These are phyloP conservation scores for Mesocentrotus franciscanus DNA, from an alignment of 53 echinoderm and acorn worm genomes.

Conservation along the genomic window DNA sequence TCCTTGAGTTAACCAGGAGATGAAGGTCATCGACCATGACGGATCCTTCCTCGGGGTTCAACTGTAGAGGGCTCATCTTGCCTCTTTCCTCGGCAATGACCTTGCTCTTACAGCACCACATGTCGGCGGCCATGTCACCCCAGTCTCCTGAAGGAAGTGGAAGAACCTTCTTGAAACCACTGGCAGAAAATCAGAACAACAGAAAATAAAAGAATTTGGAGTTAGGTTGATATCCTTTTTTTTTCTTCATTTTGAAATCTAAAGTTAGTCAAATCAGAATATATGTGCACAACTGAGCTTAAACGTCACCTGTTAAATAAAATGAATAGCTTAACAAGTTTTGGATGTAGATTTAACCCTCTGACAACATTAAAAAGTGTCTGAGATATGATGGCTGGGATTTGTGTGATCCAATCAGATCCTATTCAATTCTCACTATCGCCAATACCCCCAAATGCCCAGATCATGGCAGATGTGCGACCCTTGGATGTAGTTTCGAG, in stretches of 20 bases:
- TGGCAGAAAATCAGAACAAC: not conserved
- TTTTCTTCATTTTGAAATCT: too few relatives aligned
- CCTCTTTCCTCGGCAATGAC: conserved; percentile 64
- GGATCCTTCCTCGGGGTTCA: conserved; percentile 66
- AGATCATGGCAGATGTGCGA: too few relatives aligned
- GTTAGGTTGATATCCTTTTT: too few relatives aligned
- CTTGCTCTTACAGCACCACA: conserved; percentile 89
- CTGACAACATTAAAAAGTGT: not conserved
- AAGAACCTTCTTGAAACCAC: conserved; percentile 72
- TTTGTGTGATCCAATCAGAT: too few relatives aligned
- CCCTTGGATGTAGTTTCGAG: too few relatives aligned
- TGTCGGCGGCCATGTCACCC: conserved; percentile 79
- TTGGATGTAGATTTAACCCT: not conserved
- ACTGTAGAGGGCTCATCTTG: conserved; percentile 49
- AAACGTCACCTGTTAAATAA: too few relatives aligned
- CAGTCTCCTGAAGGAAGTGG: conserved; percentile 87
- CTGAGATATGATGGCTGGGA: not conserved
- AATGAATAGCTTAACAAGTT: too few relatives aligned
- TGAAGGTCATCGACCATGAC: conserved; percentile 78
- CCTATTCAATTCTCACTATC: too few relatives aligned
- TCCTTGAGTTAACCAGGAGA: conserved; percentile 67
- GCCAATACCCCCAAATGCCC: too few relatives aligned
- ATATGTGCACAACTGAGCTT: too few relatives aligned
- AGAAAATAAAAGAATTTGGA: too few relatives aligned
- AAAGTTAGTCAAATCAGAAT: too few relatives aligned